Evolutionary conservation across 2,797 vertebrate genomes (phyloP).

Genomic region (Acipenser transmontanus): DNA sequence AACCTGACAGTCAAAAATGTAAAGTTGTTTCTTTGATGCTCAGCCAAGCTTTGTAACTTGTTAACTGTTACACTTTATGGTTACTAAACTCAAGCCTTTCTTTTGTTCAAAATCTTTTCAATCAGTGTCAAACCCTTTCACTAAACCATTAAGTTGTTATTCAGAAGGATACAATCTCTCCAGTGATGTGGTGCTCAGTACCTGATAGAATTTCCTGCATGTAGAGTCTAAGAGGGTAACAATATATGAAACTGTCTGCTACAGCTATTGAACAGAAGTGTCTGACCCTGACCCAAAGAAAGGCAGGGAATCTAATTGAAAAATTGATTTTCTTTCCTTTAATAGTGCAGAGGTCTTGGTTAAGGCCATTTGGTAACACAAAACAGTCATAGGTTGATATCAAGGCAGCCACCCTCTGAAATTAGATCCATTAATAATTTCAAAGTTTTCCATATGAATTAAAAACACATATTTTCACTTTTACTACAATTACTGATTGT

Average conservation of each 20-base stretch:
- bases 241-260: background rate
- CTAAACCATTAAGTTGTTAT: background rate
- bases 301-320: background rate
- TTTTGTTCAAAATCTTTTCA: background rate
- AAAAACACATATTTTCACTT: background rate
- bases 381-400: background rate
- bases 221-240: background rate
- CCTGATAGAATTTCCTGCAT: background rate
- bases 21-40: constrained; percentile 10
- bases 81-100: constrained; percentile 7
- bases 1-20: constrained; percentile 6
- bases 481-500: background rate
- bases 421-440: constrained; percentile 3
- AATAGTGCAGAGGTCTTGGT: background rate
- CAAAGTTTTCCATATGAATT: background rate
- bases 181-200: background rate
- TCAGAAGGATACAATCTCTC: background rate
- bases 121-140: background rate
- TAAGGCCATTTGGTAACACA: background rate
- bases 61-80: constrained; percentile 14
- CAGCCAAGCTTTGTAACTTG: background rate
- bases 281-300: background rate
- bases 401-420: background rate
- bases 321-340: background rate
- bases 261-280: background rate